Conservation (phyloP, 1,140 invertebrate genomes). For the Drosophila eugracilis region DNA sequence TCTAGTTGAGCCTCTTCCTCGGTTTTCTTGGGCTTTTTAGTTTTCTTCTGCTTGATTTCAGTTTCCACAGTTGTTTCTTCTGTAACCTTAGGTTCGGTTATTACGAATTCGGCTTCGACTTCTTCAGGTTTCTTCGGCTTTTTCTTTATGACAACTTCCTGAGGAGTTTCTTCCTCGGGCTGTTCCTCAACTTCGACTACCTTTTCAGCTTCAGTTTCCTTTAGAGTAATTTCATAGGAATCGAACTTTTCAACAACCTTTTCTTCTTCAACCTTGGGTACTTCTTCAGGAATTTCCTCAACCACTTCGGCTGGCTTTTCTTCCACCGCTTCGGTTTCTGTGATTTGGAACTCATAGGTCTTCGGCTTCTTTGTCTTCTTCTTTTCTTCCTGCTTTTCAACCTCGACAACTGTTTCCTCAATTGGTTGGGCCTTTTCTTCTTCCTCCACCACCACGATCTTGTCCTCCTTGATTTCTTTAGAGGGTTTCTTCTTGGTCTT, state of each 20-base stretch:
- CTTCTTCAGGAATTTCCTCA: constrained; percentile 52
- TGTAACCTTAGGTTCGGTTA: constrained; percentile 69
- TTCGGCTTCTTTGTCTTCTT: constrained; percentile 47
- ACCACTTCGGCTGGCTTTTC: constrained; percentile 51
- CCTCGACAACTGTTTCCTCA: constrained; percentile 12
- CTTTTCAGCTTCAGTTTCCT: constrained; percentile 58
- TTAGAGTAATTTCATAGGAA: constrained; percentile 71
- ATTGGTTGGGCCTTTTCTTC: constrained; percentile 55
- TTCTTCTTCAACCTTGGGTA: constrained; percentile 45
- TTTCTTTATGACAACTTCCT: constrained; percentile 63
- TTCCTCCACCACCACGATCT: constrained; percentile 62
- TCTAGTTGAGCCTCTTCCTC: constrained; percentile 72
- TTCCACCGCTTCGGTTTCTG: constrained; percentile 60
- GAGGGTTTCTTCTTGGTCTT: constrained; percentile 74
- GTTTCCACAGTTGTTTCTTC: constrained; percentile 79
- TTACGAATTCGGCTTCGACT: constrained; percentile 58
- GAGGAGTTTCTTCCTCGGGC: constrained; percentile 56
- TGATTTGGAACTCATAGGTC: constrained; percentile 65
- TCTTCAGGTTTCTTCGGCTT: constrained; percentile 59
- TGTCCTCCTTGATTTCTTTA: constrained; percentile 49
- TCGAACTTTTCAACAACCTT: constrained; percentile 64
- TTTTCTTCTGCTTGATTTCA: constrained; percentile 72
- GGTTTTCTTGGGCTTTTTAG: constrained; percentile 85
- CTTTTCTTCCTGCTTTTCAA: constrained; percentile 35
- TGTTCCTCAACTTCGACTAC: constrained; percentile 29